phyloP scores from a whole-genome alignment of 64 coral and sea anemone species.

The Montipora cactus region DNA sequence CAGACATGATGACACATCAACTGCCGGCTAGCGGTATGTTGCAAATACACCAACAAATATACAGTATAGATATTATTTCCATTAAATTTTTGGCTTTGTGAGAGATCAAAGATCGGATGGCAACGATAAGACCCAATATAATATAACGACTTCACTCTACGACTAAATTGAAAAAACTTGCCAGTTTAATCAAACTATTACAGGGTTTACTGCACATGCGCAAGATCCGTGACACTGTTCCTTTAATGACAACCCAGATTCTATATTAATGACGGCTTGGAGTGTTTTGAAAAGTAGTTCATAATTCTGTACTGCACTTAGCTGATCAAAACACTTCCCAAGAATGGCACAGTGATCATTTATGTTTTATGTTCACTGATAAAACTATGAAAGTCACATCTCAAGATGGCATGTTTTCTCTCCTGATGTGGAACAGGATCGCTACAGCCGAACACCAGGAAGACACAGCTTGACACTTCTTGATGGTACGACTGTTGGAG shows the following conservation, averaged over 20 bases:
- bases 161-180: slow-evolving; percentile 15
- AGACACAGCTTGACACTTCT: too few species aligned
- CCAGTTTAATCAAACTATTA: neutral
- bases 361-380: too few species aligned
- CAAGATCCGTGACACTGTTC: slow-evolving; percentile 6
- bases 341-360: too few species aligned
- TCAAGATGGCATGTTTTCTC: too few species aligned
- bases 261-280: too few species aligned
- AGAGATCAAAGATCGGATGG: neutral
- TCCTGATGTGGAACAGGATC: too few species aligned
- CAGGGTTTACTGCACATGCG: slow-evolving; percentile 15
- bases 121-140: neutral
- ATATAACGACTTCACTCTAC: neutral
- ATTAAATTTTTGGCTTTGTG: neutral
- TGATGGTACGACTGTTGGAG: too few species aligned
- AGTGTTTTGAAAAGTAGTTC: too few species aligned
- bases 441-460: too few species aligned
- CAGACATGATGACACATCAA: slow-evolving; percentile 29
- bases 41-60: neutral
- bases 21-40: neutral
- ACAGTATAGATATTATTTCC: neutral
- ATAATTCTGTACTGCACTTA: too few species aligned
- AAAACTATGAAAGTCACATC: too few species aligned
- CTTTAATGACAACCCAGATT: neutral
- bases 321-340: too few species aligned